These are phyloP conservation scores for Zaprionus camerounensis DNA, from an alignment of 1,140 invertebrate species.

Conservation along the genomic window DNA sequence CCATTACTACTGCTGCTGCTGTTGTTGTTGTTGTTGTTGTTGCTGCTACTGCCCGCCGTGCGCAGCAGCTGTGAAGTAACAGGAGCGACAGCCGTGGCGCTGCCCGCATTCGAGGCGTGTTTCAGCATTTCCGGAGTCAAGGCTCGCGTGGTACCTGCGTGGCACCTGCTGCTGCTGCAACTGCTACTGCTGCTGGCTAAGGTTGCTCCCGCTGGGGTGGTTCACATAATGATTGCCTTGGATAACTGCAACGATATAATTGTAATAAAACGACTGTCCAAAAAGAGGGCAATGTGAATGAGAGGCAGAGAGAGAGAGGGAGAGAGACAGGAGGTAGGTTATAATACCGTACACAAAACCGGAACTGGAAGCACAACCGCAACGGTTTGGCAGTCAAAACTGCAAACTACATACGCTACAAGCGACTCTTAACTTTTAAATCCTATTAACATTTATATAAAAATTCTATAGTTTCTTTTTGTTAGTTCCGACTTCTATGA, in stretches of 20 bases:
- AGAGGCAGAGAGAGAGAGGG: background rate
- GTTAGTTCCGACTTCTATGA: no score
- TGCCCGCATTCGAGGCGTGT: slow-evolving; percentile 74
- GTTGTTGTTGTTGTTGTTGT: slow-evolving; percentile 34
- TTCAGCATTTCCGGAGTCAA: slow-evolving; percentile 67
- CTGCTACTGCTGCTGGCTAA: slow-evolving; percentile 22
- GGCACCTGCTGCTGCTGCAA: slow-evolving; percentile 21
- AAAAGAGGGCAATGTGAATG: background rate
- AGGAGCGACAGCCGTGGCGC: slow-evolving; percentile 44
- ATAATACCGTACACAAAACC: background rate
- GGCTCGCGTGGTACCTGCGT: background rate
- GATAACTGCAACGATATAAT: slow-evolving; percentile 23
- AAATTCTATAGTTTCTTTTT: no score
- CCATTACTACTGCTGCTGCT: slow-evolving; percentile 15
- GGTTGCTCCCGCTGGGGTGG: slow-evolving; percentile 21
- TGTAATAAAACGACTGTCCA: background rate
- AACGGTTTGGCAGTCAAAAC: background rate
- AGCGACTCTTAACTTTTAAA: background rate
- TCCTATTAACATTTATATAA: background rate
- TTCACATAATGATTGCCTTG: slow-evolving; percentile 45
- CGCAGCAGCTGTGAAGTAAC: slow-evolving; percentile 61
- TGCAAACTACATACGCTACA: no score
- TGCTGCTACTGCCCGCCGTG: slow-evolving; percentile 28
- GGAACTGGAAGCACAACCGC: background rate
- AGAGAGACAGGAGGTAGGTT: background rate